Conservation (phyloP, 2,797 vertebrate species). For the Leucoraja ocellata region DNA sequence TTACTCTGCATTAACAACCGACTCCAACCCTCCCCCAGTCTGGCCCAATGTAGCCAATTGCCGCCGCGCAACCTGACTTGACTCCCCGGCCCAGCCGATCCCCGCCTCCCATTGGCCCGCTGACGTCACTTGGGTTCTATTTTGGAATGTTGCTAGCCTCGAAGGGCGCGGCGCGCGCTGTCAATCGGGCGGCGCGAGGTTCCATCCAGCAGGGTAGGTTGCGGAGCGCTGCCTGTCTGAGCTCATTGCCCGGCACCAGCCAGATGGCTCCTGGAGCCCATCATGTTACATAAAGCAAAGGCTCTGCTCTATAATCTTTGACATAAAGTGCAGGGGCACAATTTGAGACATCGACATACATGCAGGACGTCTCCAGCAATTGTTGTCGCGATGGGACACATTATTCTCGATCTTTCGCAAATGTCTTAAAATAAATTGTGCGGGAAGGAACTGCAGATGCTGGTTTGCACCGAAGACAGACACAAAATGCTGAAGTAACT, state of each 20-base stretch:
- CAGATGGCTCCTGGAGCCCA: not conserved
- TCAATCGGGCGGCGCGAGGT: not conserved
- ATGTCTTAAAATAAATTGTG: not conserved
- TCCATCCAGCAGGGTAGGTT: not conserved
- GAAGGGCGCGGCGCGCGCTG: not conserved
- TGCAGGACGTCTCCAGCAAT: not conserved
- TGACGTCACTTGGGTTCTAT: conserved; percentile 32
- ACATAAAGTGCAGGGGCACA: not conserved
- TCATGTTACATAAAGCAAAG: not conserved
- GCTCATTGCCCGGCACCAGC: not conserved
- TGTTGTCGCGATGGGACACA: not conserved
- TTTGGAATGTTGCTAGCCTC: conserved; percentile 33
- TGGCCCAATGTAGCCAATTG: conserved; percentile 8
- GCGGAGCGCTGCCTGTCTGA: not conserved
- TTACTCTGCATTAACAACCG: conserved; percentile 66
- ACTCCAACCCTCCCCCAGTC: conserved; percentile 47
- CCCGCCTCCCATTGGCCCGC: not conserved
- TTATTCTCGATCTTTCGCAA: not conserved
- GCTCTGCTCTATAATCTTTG: too few relatives aligned
- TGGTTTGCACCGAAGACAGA: too few relatives aligned
- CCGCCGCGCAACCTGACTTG: conserved; percentile 23
- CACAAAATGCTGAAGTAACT: too few relatives aligned
- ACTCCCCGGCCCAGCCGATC: not conserved
- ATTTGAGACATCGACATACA: not conserved
- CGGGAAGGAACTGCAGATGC: too few relatives aligned